Percentiles rank a stretch among this genome's conserved stretches.
These are phyloP conservation scores for Champsocephalus gunnari DNA, from an alignment of 2,797 vertebrate genomes.

Conservation along the genomic window DNA sequence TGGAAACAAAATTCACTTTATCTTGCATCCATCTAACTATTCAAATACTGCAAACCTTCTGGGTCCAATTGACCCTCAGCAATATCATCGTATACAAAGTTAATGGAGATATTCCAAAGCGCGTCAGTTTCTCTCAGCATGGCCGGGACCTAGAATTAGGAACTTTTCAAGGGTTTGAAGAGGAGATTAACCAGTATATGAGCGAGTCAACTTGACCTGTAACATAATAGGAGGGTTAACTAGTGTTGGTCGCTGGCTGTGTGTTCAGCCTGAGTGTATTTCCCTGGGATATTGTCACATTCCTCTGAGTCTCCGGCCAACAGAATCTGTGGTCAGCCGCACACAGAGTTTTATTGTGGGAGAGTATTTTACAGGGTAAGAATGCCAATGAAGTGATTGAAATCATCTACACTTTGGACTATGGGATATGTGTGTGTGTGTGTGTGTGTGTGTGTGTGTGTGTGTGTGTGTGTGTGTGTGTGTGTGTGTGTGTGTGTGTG, in stretches of 20 bases:
- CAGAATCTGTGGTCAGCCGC: conserved; percentile 67
- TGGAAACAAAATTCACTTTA: too few relatives aligned
- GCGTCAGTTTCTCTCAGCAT: neutral
- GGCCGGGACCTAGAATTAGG: neutral
- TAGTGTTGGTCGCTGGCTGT: conserved; percentile 20
- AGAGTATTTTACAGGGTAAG: conserved; percentile 56
- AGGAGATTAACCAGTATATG: neutral
- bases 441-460: too few relatives aligned
- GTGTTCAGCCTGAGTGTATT: conserved; percentile 41
- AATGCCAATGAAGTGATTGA: conserved; percentile 73
- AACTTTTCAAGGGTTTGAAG: neutral
- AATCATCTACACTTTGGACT: conserved; percentile 42
- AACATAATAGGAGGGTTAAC: conserved; percentile 23
- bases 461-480: conserved; percentile 21
- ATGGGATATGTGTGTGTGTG: neutral
- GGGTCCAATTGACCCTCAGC: neutral
- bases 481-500: conserved; percentile 16
- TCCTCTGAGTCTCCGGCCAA: conserved; percentile 56
- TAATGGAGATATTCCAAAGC: too few relatives aligned
- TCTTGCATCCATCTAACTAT: too few relatives aligned
- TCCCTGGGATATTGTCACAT: conserved; percentile 67
- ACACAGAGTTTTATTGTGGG: conserved; percentile 72
- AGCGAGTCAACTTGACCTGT: conserved; percentile 11
- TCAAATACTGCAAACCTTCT: too few relatives aligned
- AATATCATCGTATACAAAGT: too few relatives aligned